Evolutionary conservation across 2,113 vertebrate genomes (phyloP), one percentile per base, ranked within the genome.

Genomic region (Pseudolaguvia tuberculata): DNA sequence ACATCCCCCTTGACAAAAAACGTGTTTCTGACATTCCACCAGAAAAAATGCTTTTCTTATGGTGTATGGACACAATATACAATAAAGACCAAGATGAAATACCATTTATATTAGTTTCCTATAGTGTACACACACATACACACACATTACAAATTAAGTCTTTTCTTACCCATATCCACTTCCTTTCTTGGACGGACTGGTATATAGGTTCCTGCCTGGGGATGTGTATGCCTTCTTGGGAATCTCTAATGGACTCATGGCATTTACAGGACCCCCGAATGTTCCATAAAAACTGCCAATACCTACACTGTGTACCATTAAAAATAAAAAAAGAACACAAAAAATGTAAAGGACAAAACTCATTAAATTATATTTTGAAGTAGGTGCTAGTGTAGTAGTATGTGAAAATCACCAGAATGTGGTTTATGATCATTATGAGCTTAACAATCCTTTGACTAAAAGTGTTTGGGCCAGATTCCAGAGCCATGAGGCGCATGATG

Each of bases 271-370:
- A 15, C 92, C 94, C 29, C 92, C 88, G 25, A 96, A 82, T 14
- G 93, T 94, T 76, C 93, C 94, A 48, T 92, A 94, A 86, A 91
- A 94, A 80, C 87, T 94, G 68, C 93, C 93, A 45, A 87, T 45
- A 51, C 91, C 93, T 77, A 86, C 92, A 63, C 92, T 94, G 80
- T 80, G 82, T 47, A 71, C 80, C 11, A 79, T 18, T 57, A 83
- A 84, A 77, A 21, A 48, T 27, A 48, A n/a, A 39, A 31, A 42
- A 51, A 15, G 8, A 20, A 1, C 17, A 55, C 15, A 52, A n/a
- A 39, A 65, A 66, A 7, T 23, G 14, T 42, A 65, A 31, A 59
- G 4, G 29, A 14, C 42, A 50, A 15, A 56, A 59, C 45, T 25
- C 14, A 27, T 25, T 29, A 53, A 11, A n/a, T 56, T 39, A 20